Conservation (phyloP, 2,888 invertebrate genomes). For the Protodeltote pygarga region DNA sequence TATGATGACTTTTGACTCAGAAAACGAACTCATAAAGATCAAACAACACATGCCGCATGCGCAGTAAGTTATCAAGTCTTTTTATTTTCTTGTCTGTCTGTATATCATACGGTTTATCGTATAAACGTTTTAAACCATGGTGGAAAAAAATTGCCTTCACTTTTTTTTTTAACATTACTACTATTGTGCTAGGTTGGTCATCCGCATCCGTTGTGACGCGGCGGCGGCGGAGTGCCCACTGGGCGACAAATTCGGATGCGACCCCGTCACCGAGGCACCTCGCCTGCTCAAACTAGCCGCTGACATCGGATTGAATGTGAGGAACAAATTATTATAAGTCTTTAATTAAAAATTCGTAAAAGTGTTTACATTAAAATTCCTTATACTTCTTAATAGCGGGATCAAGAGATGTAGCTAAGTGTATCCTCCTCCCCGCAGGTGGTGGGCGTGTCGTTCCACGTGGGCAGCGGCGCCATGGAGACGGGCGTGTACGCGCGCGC, state of each 20-base stretch:
- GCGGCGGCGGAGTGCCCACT: conserved; percentile 94
- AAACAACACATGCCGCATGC: conserved; percentile 93
- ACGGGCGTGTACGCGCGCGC: conserved; percentile 93
- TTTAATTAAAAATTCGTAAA: too few relatives aligned
- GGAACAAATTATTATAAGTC: too few relatives aligned
- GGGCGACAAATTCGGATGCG: conserved; percentile 98
- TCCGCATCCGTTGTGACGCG: conserved; percentile 96
- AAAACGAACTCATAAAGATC: conserved; percentile 96
- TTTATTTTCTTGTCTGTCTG: too few relatives aligned
- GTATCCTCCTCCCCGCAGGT: too few relatives aligned
- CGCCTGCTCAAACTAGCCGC: conserved; percentile 91
- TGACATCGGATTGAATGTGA: conserved; percentile 91
- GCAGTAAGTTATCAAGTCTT: conserved; percentile 90
- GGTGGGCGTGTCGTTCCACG: conserved; percentile 96
- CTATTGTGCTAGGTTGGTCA: conserved; percentile 94
- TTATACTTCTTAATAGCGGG: too few relatives aligned
- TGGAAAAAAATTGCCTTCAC: too few relatives aligned
- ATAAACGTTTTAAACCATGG: too few relatives aligned
- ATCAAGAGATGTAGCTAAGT: too few relatives aligned
- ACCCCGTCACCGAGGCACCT: conserved; percentile 91
- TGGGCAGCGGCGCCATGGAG: conserved; percentile 96
- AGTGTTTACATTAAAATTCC: too few relatives aligned
- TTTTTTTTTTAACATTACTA: too few relatives aligned
- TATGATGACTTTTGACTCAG: conserved; percentile 97
- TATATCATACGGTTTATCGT: too few relatives aligned